Evolutionary conservation across 2,797 vertebrate species (phyloP).

Genomic region (Eremophila alpestris): DNA sequence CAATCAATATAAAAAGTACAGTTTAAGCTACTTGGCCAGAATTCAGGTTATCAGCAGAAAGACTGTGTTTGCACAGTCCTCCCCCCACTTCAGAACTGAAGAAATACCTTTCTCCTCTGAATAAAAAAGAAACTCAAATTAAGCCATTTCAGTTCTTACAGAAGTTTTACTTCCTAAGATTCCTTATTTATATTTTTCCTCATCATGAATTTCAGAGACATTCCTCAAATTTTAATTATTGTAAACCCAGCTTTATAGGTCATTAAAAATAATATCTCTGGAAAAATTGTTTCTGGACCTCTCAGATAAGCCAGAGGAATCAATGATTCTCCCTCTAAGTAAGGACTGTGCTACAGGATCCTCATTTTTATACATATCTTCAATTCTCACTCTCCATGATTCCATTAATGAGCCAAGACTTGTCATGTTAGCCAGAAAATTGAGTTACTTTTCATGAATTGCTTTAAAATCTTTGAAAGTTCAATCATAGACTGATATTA

Average conservation of each 20-base stretch:
- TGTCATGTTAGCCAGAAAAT: background rate
- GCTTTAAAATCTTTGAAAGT: background rate
- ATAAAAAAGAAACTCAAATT: background rate
- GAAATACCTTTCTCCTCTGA: background rate
- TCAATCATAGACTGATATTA: background rate
- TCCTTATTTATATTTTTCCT: background rate
- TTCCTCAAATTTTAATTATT: background rate
- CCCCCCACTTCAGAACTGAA: fast-evolving
- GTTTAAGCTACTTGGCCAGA: background rate
- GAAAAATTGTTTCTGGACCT: background rate
- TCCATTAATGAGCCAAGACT: background rate
- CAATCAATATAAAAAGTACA: background rate
- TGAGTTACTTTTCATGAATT: background rate
- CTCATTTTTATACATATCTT: background rate
- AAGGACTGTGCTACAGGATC: background rate
- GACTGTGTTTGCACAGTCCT: background rate
- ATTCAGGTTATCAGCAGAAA: background rate
- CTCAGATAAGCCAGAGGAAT: background rate
- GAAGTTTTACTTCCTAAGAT: background rate
- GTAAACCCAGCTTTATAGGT: background rate
- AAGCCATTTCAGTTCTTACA: background rate
- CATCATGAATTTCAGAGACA: background rate
- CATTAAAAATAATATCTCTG: background rate
- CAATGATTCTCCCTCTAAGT: background rate
- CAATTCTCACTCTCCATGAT: background rate